phyloP scores from a whole-genome alignment of 37 sponge, comb jelly and placozoan genomes.

The Geodia barretti region DNA sequence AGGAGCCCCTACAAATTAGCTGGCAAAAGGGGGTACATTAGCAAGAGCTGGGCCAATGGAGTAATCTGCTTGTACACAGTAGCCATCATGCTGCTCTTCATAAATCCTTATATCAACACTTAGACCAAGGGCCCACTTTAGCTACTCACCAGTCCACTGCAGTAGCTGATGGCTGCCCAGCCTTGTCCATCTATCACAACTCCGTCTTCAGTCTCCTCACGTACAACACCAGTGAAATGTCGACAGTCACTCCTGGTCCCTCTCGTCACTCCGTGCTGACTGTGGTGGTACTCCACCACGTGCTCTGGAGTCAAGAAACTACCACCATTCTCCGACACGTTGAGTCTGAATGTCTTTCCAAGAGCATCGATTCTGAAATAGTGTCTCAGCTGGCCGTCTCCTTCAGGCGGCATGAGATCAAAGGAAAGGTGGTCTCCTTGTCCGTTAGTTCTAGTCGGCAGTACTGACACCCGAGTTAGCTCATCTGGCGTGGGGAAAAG shows the following conservation, averaged over 20 bases:
- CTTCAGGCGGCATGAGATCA: neutral
- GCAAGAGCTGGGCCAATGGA: no score
- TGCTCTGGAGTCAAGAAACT: neutral
- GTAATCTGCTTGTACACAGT: no score
- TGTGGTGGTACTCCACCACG: slow-evolving; percentile 19
- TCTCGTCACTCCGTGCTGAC: neutral
- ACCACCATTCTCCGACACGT: slow-evolving; percentile 7
- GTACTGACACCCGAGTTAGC: neutral
- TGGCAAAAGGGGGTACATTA: no score
- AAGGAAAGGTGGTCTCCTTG: slow-evolving; percentile 2
- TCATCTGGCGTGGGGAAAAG: no score
- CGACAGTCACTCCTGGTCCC: neutral
- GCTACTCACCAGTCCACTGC: slow-evolving; percentile 6
- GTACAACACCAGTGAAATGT: neutral
- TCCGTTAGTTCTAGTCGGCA: neutral
- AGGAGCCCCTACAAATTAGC: no score
- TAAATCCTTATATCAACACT: no score
- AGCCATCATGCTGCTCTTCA: no score
- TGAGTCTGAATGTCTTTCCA: slow-evolving; percentile 13
- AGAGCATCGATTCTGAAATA: slow-evolving; percentile 22
- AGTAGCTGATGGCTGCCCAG: neutral
- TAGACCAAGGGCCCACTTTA: no score
- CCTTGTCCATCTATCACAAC: neutral
- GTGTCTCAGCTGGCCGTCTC: neutral
- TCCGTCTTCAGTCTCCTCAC: neutral